Base-by-base conservation (phyloP, 2,888 invertebrate species). In the Piscicola geometra region DNA sequence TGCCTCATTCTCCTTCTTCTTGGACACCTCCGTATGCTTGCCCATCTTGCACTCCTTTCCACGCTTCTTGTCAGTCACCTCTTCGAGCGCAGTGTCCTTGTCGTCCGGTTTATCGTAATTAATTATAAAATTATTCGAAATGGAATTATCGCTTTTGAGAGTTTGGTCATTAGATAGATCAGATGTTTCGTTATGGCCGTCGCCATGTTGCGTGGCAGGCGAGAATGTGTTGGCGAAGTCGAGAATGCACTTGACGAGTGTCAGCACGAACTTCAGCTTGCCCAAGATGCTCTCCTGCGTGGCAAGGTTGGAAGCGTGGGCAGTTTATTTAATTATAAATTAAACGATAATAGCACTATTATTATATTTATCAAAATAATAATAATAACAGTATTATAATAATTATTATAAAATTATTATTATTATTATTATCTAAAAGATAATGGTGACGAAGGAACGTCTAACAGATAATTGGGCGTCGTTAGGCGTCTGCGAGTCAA, bases 181-280 rank as follows among this genome's bases (percentile, higher is more conserved):
- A 56, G 60, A 56, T 56, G 60, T 56, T 56, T 56, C n/a, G n/a
- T 5, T 25, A 25, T 5, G 60, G n/a, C 15, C 9, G n/a, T 56
- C 60, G 60, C 60, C 25, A 56, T 56, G 60, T 25, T 25, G n/a
- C 3, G n/a, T 3, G 5, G 60, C 5, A 15, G 21, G n/a, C 9
- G 60, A 56, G n/a, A 56, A 25, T 5, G 60, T 56, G 77, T 86
- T 85, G 15, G 88, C 88, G 88, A 87, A 82, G 76, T 96, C 95
- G 79, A 94, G 89, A 77, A 99, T 91, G 84, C 96, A 94, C 85
- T 95, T 96, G 80, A 94, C 94, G 79, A 99, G 88, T 79, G 96
- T 94, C 82, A 95, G 88, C 79, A 98, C 95, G 87, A 98, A 99
- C 88, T 96, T 94, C 81, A 99, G 88, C 87, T 98, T 98, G 30